Evolutionary conservation across 2,888 invertebrate genomes (phyloP).

Genomic region (Chymomyza amoena): DNA sequence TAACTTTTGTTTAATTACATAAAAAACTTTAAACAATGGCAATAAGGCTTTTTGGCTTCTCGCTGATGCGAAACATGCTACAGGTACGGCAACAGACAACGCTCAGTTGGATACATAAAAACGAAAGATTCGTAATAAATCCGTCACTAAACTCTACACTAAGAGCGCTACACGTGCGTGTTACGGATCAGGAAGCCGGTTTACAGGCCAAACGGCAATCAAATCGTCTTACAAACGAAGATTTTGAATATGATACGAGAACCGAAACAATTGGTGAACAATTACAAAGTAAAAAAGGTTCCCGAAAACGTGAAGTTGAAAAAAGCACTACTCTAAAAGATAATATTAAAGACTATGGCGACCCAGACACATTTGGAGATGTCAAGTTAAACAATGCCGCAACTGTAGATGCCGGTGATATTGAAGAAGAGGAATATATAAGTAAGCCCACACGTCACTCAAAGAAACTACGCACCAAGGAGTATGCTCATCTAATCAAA

Average conservation of each 20-base stretch:
- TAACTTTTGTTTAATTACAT: constrained; percentile 47
- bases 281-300: not conserved
- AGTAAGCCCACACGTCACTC: constrained; percentile 80
- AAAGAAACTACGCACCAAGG: constrained; percentile 81
- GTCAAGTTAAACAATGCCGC: constrained; percentile 18
- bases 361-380: constrained; percentile 71
- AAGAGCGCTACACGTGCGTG: constrained; percentile 58
- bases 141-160: not conserved
- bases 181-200: constrained; percentile 66
- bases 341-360: constrained; percentile 22
- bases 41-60: constrained; percentile 44
- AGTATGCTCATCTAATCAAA: constrained; percentile 87
- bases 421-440: constrained; percentile 82
- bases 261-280: not conserved
- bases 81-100: constrained; percentile 11
- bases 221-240: constrained; percentile 36
- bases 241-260: constrained; percentile 6
- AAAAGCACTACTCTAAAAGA: constrained; percentile 13
- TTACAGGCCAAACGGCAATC: constrained; percentile 50
- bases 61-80: constrained; percentile 31
- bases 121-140: not conserved
- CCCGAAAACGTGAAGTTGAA: not conserved
- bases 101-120: not conserved
- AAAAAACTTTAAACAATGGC: constrained; percentile 50
- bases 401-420: constrained; percentile 80